phyloP scores from a whole-genome alignment of 2,888 invertebrate species.

The Gymnoscelis rufifasciata region DNA sequence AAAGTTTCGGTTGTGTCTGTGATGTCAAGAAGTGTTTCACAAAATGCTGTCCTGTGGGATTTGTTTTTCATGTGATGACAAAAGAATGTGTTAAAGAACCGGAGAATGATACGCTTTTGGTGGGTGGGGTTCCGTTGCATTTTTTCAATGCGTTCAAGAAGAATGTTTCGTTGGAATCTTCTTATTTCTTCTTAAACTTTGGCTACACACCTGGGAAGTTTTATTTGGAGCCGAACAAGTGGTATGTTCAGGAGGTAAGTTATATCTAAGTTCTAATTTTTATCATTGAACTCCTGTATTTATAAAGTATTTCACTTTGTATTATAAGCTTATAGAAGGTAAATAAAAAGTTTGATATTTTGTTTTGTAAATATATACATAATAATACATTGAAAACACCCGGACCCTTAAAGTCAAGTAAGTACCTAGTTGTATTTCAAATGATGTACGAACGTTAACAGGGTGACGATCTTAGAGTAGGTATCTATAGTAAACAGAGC shows the following conservation, averaged over 20 bases:
- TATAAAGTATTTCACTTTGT: no score
- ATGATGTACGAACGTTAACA: no score
- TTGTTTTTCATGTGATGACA: conserved; percentile 26
- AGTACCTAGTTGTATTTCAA: no score
- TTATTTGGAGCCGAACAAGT: conserved; percentile 40
- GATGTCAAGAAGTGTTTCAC: conserved; percentile 47
- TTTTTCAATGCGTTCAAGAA: conserved; percentile 32
- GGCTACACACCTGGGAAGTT: conserved; percentile 26
- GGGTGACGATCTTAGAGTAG: no score
- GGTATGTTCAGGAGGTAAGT: conserved; percentile 59
- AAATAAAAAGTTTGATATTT: no score
- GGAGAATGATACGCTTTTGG: conserved; percentile 36
- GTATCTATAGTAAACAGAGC: no score
- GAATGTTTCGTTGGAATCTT: conserved; percentile 33
- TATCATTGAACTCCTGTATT: no score
- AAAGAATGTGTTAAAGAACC: conserved; percentile 35
- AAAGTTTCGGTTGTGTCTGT: conserved; percentile 55
- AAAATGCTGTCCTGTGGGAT: conserved; percentile 59
- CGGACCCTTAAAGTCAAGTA: no score
- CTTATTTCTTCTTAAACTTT: conserved; percentile 37
- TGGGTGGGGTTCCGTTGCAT: conserved; percentile 40
- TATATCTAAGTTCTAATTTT: neutral
- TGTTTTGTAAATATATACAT: no score
- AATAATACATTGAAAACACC: no score
- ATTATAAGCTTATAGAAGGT: no score